Percentiles rank a stretch among this genome's conserved stretches.
phyloP scores from a whole-genome alignment of 2,113 vertebrate genomes.

The Dromiciops gliroides region DNA sequence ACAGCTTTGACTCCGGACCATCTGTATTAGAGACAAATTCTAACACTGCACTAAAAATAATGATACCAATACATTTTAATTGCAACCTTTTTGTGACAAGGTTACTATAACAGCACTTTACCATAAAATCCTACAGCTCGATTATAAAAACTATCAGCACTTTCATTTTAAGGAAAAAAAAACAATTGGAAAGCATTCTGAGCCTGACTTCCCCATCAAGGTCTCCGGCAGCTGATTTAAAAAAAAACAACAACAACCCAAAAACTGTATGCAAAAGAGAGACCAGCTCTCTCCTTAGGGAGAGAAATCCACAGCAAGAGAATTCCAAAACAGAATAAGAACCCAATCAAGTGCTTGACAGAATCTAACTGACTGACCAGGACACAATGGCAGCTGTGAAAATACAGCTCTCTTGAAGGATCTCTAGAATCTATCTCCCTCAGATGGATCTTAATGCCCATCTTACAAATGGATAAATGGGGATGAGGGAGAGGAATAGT shows the following conservation, averaged over 20 bases:
- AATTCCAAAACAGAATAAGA: conserved; percentile 40
- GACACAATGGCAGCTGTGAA: neutral
- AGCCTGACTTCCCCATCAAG: conserved; percentile 45
- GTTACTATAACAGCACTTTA: conserved; percentile 74
- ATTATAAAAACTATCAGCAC: conserved; percentile 58
- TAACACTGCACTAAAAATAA: conserved; percentile 76
- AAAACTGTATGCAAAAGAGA: neutral
- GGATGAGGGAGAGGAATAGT: neutral
- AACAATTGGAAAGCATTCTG: conserved; percentile 58
- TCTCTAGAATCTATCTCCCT: neutral
- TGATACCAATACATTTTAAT: conserved; percentile 76
- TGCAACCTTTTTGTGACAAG: conserved; percentile 78
- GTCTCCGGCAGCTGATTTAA: conserved; percentile 25
- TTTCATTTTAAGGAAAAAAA: conserved; percentile 71
- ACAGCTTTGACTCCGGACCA: conserved; percentile 81
- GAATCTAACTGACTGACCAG: conserved; percentile 33
- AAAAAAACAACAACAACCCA: neutral
- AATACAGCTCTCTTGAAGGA: neutral
- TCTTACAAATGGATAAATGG: neutral
- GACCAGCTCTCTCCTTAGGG: neutral
- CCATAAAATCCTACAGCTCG: conserved; percentile 64
- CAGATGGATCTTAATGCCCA: neutral
- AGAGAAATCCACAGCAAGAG: conserved; percentile 36
- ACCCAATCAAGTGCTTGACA: conserved; percentile 44
- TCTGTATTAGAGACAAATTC: conserved; percentile 78